phyloP scores from a whole-genome alignment of 2,113 vertebrate genomes.

The Bostrychus sinensis region DNA sequence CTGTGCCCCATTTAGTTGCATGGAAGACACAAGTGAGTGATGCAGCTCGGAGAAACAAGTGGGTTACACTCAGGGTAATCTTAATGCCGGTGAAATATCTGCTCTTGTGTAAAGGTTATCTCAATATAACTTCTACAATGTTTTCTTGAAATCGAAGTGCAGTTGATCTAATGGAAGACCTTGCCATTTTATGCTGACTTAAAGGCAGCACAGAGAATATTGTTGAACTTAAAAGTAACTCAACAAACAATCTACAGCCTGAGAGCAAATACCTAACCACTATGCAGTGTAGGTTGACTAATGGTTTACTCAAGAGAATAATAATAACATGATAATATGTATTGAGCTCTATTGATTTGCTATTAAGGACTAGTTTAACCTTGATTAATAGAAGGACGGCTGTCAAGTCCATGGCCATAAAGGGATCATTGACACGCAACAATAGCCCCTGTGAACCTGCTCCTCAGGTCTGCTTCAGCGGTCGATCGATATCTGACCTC shows the following conservation, averaged over 20 bases:
- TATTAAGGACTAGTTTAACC: slow-evolving; percentile 76
- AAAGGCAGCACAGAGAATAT: slow-evolving; percentile 14
- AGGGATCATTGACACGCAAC: slow-evolving; percentile 75
- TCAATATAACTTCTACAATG: slow-evolving; percentile 75
- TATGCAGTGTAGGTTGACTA: slow-evolving; percentile 58
- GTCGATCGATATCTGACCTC: slow-evolving; percentile 78
- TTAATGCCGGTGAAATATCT: slow-evolving; percentile 79
- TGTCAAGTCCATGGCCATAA: slow-evolving; percentile 71
- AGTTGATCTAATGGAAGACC: slow-evolving; percentile 66
- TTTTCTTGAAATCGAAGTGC: slow-evolving; percentile 57
- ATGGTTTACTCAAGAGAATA: slow-evolving; percentile 60
- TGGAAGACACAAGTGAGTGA: slow-evolving; percentile 68
- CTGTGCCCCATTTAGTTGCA: slow-evolving; percentile 74
- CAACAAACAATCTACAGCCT: not conserved
- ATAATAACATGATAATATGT: slow-evolving; percentile 75
- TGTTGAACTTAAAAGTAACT: slow-evolving; percentile 5
- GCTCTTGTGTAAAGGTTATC: slow-evolving; percentile 80
- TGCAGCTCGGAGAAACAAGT: slow-evolving; percentile 73
- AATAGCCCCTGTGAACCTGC: slow-evolving; percentile 70
- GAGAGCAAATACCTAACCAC: slow-evolving; percentile 6
- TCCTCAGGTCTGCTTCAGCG: slow-evolving; percentile 68
- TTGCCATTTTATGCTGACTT: slow-evolving; percentile 49
- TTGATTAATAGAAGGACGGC: slow-evolving; percentile 59
- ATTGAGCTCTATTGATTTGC: slow-evolving; percentile 73
- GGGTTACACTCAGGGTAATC: slow-evolving; percentile 70